phyloP scores from a whole-genome alignment of 2,113 vertebrate genomes.

The Pao palembangensis region DNA sequence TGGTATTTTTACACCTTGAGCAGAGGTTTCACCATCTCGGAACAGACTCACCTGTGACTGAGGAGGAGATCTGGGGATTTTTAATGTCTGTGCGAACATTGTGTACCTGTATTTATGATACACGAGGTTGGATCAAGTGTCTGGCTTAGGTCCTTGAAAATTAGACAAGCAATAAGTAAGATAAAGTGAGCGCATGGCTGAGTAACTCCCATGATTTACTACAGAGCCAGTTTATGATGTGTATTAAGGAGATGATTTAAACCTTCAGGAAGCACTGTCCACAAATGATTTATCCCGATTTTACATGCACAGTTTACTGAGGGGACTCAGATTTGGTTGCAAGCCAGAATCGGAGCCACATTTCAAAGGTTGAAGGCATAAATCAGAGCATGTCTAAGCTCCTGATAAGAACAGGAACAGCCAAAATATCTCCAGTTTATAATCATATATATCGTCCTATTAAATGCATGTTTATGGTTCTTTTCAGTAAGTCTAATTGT shows the following conservation, averaged over 20 bases:
- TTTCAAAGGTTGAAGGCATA: conserved; percentile 11
- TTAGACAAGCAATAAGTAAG: conserved; percentile 21
- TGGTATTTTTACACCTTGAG: background rate
- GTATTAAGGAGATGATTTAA: conserved; percentile 23
- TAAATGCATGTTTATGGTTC: no score
- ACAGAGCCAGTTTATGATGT: conserved; percentile 20
- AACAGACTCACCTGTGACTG: background rate
- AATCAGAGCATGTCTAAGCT: conserved; percentile 1
- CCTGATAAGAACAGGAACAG: background rate
- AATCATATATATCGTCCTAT: no score
- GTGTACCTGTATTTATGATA: background rate
- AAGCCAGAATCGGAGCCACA: conserved; percentile 6
- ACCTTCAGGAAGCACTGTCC: conserved; percentile 21
- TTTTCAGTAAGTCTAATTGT: no score
- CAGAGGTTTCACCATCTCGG: background rate
- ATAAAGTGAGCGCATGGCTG: conserved; percentile 30
- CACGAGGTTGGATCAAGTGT: conserved; percentile 5
- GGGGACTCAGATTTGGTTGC: conserved; percentile 11
- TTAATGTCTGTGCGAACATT: background rate
- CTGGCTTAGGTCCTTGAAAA: conserved; percentile 8
- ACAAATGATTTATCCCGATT: conserved; percentile 35
- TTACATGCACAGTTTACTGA: conserved; percentile 16
- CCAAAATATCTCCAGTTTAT: background rate
- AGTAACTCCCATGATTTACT: conserved; percentile 32
- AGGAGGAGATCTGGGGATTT: background rate